phyloP scores from a whole-genome alignment of 2,888 invertebrate genomes.

The Quadroppia sp. region DNA sequence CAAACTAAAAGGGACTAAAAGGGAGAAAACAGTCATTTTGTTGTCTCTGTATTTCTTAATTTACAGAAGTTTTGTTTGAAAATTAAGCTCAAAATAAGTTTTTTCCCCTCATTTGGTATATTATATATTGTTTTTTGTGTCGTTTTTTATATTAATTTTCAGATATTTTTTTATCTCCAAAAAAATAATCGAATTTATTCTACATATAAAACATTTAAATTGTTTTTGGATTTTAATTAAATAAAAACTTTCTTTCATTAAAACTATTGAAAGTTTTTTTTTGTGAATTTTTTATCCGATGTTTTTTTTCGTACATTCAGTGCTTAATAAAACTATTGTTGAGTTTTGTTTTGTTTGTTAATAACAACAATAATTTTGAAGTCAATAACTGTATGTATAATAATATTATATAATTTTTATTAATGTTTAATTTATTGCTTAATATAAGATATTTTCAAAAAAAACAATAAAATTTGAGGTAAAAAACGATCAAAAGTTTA shows the following conservation, averaged over 20 bases:
- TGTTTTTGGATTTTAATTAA: neutral
- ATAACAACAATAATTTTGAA: neutral
- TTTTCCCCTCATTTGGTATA: neutral
- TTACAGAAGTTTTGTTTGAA: constrained; percentile 17
- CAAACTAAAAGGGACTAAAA: neutral
- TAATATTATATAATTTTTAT: too few species aligned
- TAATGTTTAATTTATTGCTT: neutral
- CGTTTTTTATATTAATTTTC: neutral
- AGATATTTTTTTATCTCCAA: neutral
- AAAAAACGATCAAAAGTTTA: neutral
- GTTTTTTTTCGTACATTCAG: neutral
- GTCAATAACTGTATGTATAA: neutral
- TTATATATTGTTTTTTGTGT: neutral
- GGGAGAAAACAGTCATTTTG: neutral
- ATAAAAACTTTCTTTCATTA: neutral
- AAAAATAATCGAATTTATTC: too few species aligned
- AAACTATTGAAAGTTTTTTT: neutral
- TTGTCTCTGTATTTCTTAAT: neutral
- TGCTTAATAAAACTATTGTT: too few species aligned
- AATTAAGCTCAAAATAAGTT: constrained; percentile 20
- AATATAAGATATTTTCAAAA: neutral
- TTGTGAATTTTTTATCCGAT: neutral
- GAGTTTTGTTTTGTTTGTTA: too few species aligned
- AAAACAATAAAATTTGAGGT: neutral
- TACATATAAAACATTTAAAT: neutral